These are phyloP conservation scores for Heliconius eleuchia DNA, from an alignment of 1,140 invertebrate species.

Conservation along the genomic window DNA sequence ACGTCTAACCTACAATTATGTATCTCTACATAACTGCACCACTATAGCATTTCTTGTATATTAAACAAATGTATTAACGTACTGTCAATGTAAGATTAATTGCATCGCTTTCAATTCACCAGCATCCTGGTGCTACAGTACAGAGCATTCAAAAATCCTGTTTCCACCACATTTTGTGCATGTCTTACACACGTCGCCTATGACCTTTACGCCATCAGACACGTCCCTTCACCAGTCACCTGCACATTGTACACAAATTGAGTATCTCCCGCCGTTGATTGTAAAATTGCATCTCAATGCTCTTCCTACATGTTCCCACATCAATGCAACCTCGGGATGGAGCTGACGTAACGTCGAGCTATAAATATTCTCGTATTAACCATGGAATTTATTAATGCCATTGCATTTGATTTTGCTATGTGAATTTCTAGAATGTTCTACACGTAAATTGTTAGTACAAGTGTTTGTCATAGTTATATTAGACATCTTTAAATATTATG, in stretches of 20 bases:
- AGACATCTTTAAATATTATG: background rate
- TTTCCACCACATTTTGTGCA: background rate
- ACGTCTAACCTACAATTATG: too few relatives aligned
- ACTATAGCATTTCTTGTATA: background rate
- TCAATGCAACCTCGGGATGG: slow-evolving; percentile 21
- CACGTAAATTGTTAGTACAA: background rate
- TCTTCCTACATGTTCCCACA: slow-evolving; percentile 45
- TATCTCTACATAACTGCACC: too few relatives aligned
- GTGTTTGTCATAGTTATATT: background rate
- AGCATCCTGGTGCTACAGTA: background rate
- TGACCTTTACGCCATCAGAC: slow-evolving; percentile 36
- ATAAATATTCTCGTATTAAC: slow-evolving; percentile 5
- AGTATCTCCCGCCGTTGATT: slow-evolving; percentile 45
- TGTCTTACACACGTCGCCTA: slow-evolving; percentile 18
- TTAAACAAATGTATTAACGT: background rate
- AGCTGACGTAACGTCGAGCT: background rate
- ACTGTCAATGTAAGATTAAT: background rate
- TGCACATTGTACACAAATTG: slow-evolving; percentile 40
- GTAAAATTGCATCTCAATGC: slow-evolving; percentile 47
- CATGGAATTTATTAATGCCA: slow-evolving; percentile 5
- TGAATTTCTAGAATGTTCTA: slow-evolving; percentile 11
- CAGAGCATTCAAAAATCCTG: background rate
- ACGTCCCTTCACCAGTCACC: slow-evolving; percentile 51
- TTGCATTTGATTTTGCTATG: background rate
- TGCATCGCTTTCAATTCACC: background rate